Conservation (phyloP, 2,113 vertebrate species). For the Pteruthius melanotis region DNA sequence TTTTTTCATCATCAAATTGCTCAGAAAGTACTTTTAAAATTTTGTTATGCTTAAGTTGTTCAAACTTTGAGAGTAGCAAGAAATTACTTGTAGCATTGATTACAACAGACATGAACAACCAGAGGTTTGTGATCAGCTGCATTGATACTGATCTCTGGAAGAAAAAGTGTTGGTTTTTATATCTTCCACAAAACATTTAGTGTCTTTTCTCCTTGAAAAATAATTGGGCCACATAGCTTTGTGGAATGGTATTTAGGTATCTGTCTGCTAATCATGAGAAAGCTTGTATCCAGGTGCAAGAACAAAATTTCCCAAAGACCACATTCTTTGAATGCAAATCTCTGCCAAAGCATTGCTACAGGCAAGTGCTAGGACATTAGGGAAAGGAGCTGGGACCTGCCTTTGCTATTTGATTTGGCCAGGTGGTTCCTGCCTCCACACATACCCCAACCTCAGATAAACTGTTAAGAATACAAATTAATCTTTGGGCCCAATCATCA, state of each 20-base stretch:
- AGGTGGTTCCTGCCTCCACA: not conserved
- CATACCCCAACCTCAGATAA: not conserved
- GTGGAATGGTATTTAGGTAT: not conserved
- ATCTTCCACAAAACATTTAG: not conserved
- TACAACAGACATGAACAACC: not conserved
- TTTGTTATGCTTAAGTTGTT: not conserved
- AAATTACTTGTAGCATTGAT: not conserved
- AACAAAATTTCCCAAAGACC: not conserved
- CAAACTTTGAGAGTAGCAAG: not conserved
- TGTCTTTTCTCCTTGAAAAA: not conserved
- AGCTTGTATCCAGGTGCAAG: not conserved
- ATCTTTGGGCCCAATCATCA: not conserved
- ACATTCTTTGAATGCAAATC: not conserved
- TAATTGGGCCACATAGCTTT: not conserved
- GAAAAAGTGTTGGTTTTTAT: not conserved
- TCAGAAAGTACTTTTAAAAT: not conserved
- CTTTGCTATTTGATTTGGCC: not conserved
- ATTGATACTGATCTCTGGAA: not conserved
- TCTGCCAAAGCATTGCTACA: not conserved
- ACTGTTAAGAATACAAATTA: not conserved
- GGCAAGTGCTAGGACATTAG: not conserved
- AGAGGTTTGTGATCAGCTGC: not conserved
- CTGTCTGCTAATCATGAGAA: not conserved
- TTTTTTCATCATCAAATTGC: not conserved
- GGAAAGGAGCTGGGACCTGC: not conserved